Evolutionary conservation across 2,113 vertebrate genomes (phyloP).

Genomic region (Silurus meridionalis): DNA sequence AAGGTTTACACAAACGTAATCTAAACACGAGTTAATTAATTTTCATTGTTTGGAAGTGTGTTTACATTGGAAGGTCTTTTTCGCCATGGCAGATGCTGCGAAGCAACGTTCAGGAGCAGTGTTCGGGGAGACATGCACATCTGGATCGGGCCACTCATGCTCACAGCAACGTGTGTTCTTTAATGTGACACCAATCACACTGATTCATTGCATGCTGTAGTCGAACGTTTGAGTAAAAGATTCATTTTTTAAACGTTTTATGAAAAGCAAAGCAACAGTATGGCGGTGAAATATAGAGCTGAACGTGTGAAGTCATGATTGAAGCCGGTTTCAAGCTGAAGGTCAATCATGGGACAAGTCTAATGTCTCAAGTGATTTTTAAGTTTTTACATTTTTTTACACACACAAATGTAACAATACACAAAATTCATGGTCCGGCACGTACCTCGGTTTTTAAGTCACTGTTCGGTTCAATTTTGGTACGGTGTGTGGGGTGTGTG

Average conservation of each 20-base stretch:
- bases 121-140: slow-evolving; percentile 47
- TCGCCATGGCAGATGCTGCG: slow-evolving; percentile 46
- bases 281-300: not conserved
- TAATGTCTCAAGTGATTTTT: not conserved
- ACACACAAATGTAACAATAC: too few relatives aligned
- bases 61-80: slow-evolving; percentile 45
- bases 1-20: slow-evolving; percentile 54
- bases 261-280: slow-evolving; percentile 36
- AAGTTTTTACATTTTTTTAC: too few relatives aligned
- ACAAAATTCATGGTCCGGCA: too few relatives aligned
- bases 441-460: too few relatives aligned
- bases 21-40: slow-evolving; percentile 55
- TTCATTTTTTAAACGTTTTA: slow-evolving; percentile 38
- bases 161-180: slow-evolving; percentile 68
- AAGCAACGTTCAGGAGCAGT: slow-evolving; percentile 21
- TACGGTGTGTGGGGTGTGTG: too few relatives aligned
- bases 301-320: slow-evolving; percentile 18
- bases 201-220: slow-evolving; percentile 46
- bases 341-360: slow-evolving; percentile 36
- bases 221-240: slow-evolving; percentile 46
- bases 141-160: slow-evolving; percentile 48
- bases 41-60: slow-evolving; percentile 59
- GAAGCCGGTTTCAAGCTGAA: slow-evolving; percentile 38
- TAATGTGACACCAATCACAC: slow-evolving; percentile 53
- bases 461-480: too few relatives aligned